Evolutionary conservation across 2,888 invertebrate species (phyloP).

Genomic region (Nomada flava): DNA sequence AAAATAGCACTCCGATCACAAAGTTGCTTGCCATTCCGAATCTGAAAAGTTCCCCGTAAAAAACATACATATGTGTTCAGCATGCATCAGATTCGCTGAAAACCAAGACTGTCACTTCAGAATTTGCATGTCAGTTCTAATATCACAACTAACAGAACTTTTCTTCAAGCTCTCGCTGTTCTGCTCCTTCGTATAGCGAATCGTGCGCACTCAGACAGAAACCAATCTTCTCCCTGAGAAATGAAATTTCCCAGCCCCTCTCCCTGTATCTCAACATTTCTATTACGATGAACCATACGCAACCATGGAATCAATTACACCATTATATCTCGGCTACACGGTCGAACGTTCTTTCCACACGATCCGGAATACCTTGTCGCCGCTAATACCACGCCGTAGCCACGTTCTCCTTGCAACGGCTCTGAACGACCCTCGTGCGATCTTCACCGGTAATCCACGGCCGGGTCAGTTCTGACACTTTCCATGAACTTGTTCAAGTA

Average conservation of each 20-base stretch:
- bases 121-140: no score
- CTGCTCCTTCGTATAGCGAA: no score
- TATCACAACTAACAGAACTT: no score
- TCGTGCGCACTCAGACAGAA: no score
- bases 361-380: constrained; percentile 19
- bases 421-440: constrained; percentile 49
- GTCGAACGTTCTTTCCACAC: neutral
- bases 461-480: constrained; percentile 64
- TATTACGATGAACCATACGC: neutral
- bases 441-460: constrained; percentile 56
- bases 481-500: constrained; percentile 65
- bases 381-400: constrained; percentile 28
- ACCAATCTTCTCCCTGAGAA: neutral
- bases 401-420: constrained; percentile 22
- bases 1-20: no score
- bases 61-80: no score
- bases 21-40: no score
- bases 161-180: no score
- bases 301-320: neutral
- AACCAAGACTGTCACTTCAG: no score
- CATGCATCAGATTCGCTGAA: no score
- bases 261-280: no score
- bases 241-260: neutral
- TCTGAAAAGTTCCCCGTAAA: no score
- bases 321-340: neutral